Conservation (phyloP, 2,113 vertebrate species). For the Uropsilus gracilis region DNA sequence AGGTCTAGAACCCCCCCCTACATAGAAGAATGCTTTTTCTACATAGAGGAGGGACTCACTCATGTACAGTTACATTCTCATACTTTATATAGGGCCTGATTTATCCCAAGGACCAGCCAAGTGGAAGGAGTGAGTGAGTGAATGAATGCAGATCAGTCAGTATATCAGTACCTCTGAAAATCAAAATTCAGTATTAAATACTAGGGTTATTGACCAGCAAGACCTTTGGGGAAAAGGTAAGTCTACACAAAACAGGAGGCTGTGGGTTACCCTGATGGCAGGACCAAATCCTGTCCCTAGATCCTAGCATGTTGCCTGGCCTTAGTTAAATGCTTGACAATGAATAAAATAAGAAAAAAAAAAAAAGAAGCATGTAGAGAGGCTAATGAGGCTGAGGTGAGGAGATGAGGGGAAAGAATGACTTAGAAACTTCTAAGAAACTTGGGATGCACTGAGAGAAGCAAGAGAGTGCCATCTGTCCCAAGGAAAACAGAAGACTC, state of each 20-base stretch:
- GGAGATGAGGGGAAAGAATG: no score
- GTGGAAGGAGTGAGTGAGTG: background rate
- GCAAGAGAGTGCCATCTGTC: background rate
- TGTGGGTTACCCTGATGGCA: background rate
- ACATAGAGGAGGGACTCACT: rapidly evolving
- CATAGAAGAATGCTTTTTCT: background rate
- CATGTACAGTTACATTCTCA: background rate
- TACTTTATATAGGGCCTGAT: background rate
- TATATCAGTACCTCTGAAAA: background rate
- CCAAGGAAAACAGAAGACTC: background rate
- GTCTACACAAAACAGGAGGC: background rate
- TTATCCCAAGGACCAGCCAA: background rate
- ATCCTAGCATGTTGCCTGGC: background rate
- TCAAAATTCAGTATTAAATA: background rate
- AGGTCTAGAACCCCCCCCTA: background rate
- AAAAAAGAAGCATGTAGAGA: background rate
- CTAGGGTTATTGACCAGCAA: background rate
- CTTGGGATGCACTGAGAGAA: background rate
- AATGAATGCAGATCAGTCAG: background rate
- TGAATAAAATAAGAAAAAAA: background rate
- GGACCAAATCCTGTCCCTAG: background rate
- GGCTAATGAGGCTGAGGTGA: background rate
- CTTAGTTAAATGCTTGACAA: background rate
- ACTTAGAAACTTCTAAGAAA: background rate
- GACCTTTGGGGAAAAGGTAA: background rate